Evolutionary conservation across 53 echinoderm and acorn worm species (phyloP), one percentile per base, ranked within the genome.

Genomic region (Henricia sp.): DNA sequence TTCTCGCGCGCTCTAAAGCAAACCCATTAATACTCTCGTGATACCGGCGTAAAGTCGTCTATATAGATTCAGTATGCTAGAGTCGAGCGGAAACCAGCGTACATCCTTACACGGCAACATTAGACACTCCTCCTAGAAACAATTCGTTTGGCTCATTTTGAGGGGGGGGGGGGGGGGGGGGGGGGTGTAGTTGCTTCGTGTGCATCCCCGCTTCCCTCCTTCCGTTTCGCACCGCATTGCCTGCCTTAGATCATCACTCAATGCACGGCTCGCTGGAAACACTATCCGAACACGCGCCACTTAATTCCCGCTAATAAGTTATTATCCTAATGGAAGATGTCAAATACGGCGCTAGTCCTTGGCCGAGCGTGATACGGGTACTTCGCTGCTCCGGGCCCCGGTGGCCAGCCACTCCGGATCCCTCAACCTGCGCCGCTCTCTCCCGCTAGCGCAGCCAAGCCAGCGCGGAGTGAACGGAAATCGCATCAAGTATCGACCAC

Each of bases 261-360:
- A 46, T 85, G 73, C 62, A 71, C 70, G 62, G 64, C 50, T 32
- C 73, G 48, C 65, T n/a, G n/a, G 82, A 85, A 85, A 85, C 74
- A 85, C 72, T 73, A 85, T 73, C 72, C 85, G 64, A 62, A 33
- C 73, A 63, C 83, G 59, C 71, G 87, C 91, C 89, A 95, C 95
- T 95, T 95, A 95, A 95, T 95, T 92, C 95, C 90, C 68, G 95
- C 95, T 95, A 91, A 95, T 95, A 95, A 89, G 95, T 89, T 91
- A 91, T 95, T 91, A 95, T 95, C 95, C 95, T 95, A 95, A 95
- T 91, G 91, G 89, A 77, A 89, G 70, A 67, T 89, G 87, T 77
- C 88, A 74, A 90, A 90, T 75, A 82, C 72, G 68, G 77, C 50
- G 52, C 64, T 82, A 68, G 86, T 71, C 76, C n/a, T n/a, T 55